A percentile compares a stretch with the other conserved stretches of the same genome.
phyloP scores from a whole-genome alignment of 2,888 invertebrate species.

The Caenorhabditis sinica region DNA sequence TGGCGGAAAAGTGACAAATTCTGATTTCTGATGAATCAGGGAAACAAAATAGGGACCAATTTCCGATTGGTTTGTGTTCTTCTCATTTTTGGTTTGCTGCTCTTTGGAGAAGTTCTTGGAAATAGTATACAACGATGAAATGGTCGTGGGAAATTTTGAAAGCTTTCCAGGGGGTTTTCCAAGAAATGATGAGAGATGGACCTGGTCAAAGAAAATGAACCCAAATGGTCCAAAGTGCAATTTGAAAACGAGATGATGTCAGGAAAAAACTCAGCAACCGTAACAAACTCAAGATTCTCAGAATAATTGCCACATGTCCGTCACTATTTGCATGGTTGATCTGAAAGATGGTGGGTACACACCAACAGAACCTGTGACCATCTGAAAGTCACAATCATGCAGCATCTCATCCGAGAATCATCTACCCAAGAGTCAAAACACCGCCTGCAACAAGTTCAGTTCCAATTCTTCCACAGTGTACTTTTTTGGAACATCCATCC shows the following conservation, averaged over 20 bases:
- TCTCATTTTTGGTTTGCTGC: not conserved
- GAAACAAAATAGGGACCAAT: conserved; percentile 19
- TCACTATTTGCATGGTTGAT: too few species aligned
- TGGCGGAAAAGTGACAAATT: not conserved
- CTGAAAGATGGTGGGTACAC: too few species aligned
- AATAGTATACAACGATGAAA: not conserved
- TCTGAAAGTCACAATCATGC: too few species aligned
- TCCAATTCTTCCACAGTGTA: not conserved
- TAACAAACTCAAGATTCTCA: too few species aligned
- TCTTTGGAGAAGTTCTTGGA: not conserved
- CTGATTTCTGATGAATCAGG: conserved; percentile 19
- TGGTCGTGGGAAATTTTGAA: not conserved
- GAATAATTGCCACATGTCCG: too few species aligned
- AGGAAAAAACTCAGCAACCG: too few species aligned
- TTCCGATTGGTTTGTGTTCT: not conserved
- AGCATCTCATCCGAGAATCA: too few species aligned
- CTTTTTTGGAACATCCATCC: not conserved
- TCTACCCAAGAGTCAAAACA: too few species aligned
- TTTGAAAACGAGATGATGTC: too few species aligned
- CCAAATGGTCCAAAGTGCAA: too few species aligned
- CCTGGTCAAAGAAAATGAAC: too few species aligned
- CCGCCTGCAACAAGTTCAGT: not conserved
- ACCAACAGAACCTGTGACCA: too few species aligned
- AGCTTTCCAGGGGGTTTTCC: not conserved
- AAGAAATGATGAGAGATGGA: not conserved